Evolutionary conservation across 2,797 vertebrate species (phyloP).

Genomic region (Scolopax bukidnonensis): DNA sequence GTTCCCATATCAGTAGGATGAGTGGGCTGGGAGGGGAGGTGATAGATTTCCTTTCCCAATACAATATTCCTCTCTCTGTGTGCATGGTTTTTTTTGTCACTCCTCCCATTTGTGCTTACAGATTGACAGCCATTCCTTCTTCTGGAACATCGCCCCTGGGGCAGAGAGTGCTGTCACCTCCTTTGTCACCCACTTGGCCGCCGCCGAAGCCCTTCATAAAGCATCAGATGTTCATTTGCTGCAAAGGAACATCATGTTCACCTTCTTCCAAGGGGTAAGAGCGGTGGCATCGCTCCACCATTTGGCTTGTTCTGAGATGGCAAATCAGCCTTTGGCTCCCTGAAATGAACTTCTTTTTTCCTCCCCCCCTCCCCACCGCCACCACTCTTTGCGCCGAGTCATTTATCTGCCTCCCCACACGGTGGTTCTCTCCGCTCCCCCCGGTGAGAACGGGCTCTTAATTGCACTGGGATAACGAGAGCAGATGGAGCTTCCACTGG

Average conservation of each 20-base stretch:
- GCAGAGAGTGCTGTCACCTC: conserved; percentile 86
- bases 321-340: not conserved
- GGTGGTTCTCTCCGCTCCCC: not conserved
- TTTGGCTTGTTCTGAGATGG: not conserved
- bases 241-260: conserved; percentile 86
- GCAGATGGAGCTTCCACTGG: not conserved
- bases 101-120: conserved; percentile 36
- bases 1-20: not conserved
- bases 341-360: not conserved
- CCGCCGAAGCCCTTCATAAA: conserved; percentile 80
- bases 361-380: not conserved
- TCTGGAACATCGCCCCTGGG: conserved; percentile 89
- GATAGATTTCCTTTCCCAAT: not conserved
- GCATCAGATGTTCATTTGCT: conserved; percentile 46
- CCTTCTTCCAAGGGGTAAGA: conserved; percentile 95
- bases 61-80: not conserved
- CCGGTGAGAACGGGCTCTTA: not conserved
- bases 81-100: not conserved
- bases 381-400: not conserved
- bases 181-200: conserved; percentile 88
- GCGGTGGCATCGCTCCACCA: accelerated
- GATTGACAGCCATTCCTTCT: conserved; percentile 94
- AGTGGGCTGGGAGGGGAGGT: not conserved
- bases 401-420: not conserved
- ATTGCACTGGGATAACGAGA: not conserved